These are phyloP conservation scores for Lithophane semibrunnea DNA, from an alignment of 2,888 invertebrate genomes.

Conservation along the genomic window DNA sequence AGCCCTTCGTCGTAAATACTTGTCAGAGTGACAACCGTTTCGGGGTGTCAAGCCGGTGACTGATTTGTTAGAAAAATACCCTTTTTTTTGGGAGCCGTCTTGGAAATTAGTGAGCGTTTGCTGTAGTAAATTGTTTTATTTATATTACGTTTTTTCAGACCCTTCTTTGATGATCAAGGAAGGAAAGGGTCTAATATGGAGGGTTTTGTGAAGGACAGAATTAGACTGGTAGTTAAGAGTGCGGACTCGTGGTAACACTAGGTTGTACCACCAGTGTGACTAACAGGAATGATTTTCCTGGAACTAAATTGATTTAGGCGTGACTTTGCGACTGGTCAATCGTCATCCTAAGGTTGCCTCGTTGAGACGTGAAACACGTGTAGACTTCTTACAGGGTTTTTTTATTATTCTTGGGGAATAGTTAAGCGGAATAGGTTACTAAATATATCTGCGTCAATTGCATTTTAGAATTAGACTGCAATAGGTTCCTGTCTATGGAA, in stretches of 20 bases:
- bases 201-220: not conserved
- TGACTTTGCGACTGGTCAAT: no score
- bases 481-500: not conserved
- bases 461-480: no score
- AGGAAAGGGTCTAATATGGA: not conserved
- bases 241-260: no score
- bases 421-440: no score
- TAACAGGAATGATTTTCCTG: no score
- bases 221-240: not conserved
- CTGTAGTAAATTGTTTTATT: conserved; percentile 47
- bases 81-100: conserved; percentile 50
- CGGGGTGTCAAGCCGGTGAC: conserved; percentile 81
- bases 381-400: no score
- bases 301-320: no score
- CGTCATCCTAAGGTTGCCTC: no score
- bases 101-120: conserved; percentile 61
- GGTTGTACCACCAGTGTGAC: no score
- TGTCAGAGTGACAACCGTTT: conserved; percentile 74
- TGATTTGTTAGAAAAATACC: conserved; percentile 79
- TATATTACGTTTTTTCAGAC: conserved; percentile 31
- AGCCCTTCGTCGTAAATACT: conserved; percentile 81
- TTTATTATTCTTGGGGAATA: no score
- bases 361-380: no score
- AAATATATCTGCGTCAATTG: no score
- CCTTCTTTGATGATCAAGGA: not conserved